Evolutionary conservation across 2,888 invertebrate genomes (phyloP).

Genomic region (Nemotelus pantherinus): DNA sequence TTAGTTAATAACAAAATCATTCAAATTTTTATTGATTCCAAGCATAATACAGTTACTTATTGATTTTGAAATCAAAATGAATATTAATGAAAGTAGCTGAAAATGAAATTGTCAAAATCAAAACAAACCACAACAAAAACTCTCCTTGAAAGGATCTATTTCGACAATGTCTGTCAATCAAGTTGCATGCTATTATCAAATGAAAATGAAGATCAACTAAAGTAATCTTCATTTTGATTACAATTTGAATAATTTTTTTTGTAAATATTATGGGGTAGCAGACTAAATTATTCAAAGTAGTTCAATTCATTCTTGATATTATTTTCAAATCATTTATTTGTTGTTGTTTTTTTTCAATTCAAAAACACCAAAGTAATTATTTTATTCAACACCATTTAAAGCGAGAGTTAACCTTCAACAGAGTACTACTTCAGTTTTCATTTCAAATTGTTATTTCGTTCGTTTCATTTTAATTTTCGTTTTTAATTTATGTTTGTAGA

Average conservation of each 20-base stretch:
- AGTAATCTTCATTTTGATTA: constrained; percentile 50
- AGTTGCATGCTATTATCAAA: too few species aligned
- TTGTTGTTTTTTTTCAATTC: constrained; percentile 51
- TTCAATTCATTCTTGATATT: not conserved
- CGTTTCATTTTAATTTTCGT: constrained; percentile 33
- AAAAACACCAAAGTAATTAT: constrained; percentile 45
- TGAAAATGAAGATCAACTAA: constrained; percentile 28
- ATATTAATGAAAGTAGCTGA: constrained; percentile 18
- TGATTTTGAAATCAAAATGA: constrained; percentile 32
- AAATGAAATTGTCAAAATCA: not conserved
- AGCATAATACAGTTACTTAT: not conserved
- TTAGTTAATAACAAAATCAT: constrained; percentile 25
- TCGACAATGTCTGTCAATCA: too few species aligned
- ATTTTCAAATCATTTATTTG: constrained; percentile 43
- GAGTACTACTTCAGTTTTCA: constrained; percentile 24
- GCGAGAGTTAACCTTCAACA: not conserved
- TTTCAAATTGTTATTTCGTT: constrained; percentile 41
- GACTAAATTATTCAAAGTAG: constrained; percentile 60
- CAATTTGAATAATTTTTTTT: constrained; percentile 47
- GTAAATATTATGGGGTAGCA: constrained; percentile 63
- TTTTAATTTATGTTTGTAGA: constrained; percentile 48
- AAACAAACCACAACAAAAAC: too few species aligned
- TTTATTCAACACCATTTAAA: constrained; percentile 49
- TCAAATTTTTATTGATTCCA: constrained; percentile 24
- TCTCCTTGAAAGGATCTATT: too few species aligned